phyloP scores from a whole-genome alignment of 64 coral and sea anemone species.

The Orbicella faveolata region DNA sequence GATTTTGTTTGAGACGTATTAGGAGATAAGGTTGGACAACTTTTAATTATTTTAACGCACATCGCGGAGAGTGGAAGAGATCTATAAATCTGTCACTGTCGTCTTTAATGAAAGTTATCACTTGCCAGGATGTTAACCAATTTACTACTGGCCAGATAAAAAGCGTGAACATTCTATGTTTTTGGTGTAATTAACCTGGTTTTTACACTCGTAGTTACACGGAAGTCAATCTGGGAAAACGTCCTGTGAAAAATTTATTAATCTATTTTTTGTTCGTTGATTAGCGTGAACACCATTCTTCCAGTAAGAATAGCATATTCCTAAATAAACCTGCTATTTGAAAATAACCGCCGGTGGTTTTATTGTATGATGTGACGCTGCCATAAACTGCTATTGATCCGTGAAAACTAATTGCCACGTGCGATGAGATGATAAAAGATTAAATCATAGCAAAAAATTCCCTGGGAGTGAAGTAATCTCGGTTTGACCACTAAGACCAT shows the following conservation, averaged over 20 bases:
- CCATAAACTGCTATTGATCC: slow-evolving; percentile 47
- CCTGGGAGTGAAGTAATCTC: slow-evolving; percentile 50
- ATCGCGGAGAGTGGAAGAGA: neutral
- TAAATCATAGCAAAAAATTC: slow-evolving; percentile 70
- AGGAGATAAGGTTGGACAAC: neutral
- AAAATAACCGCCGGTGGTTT: slow-evolving; percentile 36
- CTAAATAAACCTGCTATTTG: slow-evolving; percentile 9
- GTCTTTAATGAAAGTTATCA: neutral
- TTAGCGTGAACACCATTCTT: slow-evolving; percentile 26
- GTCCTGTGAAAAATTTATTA: slow-evolving; percentile 20
- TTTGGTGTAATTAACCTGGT: neutral
- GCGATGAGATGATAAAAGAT: slow-evolving; percentile 63
- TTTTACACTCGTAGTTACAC: neutral
- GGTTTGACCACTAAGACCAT: slow-evolving; percentile 42
- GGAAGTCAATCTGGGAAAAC: neutral
- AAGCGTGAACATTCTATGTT: neutral
- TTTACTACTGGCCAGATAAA: neutral
- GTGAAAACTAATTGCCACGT: slow-evolving; percentile 67
- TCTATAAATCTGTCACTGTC: neutral
- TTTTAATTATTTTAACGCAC: neutral
- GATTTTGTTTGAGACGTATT: neutral
- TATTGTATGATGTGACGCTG: slow-evolving; percentile 37
- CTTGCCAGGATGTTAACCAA: neutral
- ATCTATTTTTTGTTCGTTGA: slow-evolving; percentile 13
- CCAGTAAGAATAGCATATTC: slow-evolving; percentile 14